These are phyloP conservation scores for Cephus pygmeus DNA, from an alignment of 2,888 invertebrate genomes.

Conservation along the genomic window DNA sequence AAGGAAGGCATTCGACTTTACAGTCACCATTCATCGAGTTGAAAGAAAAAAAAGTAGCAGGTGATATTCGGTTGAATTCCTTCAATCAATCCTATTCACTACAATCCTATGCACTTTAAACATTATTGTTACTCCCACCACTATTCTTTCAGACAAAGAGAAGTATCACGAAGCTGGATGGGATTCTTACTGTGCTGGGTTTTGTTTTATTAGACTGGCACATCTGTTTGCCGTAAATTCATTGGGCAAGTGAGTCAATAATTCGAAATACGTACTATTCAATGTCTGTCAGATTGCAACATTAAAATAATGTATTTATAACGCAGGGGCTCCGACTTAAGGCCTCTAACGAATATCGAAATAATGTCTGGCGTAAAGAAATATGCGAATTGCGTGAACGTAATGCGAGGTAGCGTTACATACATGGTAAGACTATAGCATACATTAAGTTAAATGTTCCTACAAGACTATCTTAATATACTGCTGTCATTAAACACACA, in stretches of 20 bases:
- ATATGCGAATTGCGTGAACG: slow-evolving; percentile 71
- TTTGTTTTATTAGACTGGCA: slow-evolving; percentile 76
- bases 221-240: slow-evolving; percentile 71
- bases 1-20: slow-evolving; percentile 59
- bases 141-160: slow-evolving; percentile 28
- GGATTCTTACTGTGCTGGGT: slow-evolving; percentile 84
- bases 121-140: no score
- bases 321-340: slow-evolving; percentile 34
- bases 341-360: slow-evolving; percentile 66
- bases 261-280: no score
- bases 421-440: slow-evolving; percentile 69
- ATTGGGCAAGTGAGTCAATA: slow-evolving; percentile 63
- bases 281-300: no score
- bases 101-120: no score
- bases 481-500: background rate
- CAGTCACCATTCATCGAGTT: slow-evolving; percentile 63
- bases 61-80: no score
- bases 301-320: no score
- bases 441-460: background rate
- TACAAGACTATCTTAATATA: background rate
- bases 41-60: slow-evolving; percentile 27
- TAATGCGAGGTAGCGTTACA: slow-evolving; percentile 71
- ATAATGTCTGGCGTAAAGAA: slow-evolving; percentile 67
- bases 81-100: no score
- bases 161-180: slow-evolving; percentile 82